phyloP scores from a whole-genome alignment of 2,888 invertebrate species.

The Agrotis ipsilon region DNA sequence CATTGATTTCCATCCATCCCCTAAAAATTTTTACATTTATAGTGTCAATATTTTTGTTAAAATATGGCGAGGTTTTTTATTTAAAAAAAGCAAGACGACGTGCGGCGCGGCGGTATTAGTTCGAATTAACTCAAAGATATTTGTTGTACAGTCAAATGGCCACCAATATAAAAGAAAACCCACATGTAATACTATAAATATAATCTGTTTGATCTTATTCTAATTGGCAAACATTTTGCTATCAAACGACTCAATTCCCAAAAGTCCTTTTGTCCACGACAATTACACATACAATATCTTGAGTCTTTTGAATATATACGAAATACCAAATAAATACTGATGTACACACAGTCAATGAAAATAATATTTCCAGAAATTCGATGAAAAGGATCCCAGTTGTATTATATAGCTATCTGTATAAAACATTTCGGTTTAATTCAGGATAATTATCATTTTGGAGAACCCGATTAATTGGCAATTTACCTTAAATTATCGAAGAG shows the following conservation, averaged over 20 bases:
- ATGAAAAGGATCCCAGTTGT: constrained; percentile 29
- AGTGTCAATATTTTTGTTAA: no score
- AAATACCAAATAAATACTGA: not conserved
- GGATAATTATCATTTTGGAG: constrained; percentile 29
- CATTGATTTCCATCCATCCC: no score
- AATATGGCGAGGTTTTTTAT: no score
- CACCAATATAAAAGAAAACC: not conserved
- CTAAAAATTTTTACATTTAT: no score
- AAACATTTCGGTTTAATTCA: constrained; percentile 19
- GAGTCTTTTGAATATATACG: constrained; percentile 8
- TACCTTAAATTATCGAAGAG: constrained; percentile 15
- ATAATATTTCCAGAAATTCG: constrained; percentile 15
- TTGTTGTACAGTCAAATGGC: not conserved
- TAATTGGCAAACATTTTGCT: not conserved
- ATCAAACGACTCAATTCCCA: no score
- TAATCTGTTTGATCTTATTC: not conserved
- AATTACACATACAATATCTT: not conserved
- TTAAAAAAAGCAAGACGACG: no score
- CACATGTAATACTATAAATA: no score
- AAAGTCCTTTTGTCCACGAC: not conserved
- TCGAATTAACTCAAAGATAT: not conserved
- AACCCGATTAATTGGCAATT: constrained; percentile 57
- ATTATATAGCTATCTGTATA: constrained; percentile 15
- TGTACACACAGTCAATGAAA: constrained; percentile 7
- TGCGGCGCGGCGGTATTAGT: not conserved